Percentiles rank a stretch among this genome's conserved stretches.
These are phyloP conservation scores for Paracanthobrama guichenoti DNA, from an alignment of 2,113 vertebrate genomes.

Conservation along the genomic window DNA sequence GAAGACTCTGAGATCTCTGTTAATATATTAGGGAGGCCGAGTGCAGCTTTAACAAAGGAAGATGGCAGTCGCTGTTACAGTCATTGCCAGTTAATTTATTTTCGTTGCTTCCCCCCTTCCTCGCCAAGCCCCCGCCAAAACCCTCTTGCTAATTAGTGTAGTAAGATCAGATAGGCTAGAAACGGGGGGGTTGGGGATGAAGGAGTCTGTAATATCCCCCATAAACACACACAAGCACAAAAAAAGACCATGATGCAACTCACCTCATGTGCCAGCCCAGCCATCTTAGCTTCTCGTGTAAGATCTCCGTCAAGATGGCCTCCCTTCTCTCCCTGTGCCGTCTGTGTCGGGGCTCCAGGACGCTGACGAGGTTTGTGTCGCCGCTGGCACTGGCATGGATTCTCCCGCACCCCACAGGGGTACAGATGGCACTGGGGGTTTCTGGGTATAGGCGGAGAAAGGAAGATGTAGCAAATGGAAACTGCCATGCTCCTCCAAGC, in stretches of 20 bases:
- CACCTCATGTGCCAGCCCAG: slow-evolving; percentile 77
- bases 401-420: slow-evolving; percentile 62
- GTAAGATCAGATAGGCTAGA: slow-evolving; percentile 68
- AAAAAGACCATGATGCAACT: slow-evolving; percentile 72
- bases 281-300: slow-evolving; percentile 75
- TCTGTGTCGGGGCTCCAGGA: slow-evolving; percentile 64
- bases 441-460: slow-evolving; percentile 57
- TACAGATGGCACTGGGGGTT: slow-evolving; percentile 72
- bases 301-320: slow-evolving; percentile 78
- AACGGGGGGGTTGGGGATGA: slow-evolving; percentile 61
- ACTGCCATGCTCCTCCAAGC: slow-evolving; percentile 18
- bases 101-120: slow-evolving; percentile 67
- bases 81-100: slow-evolving; percentile 79
- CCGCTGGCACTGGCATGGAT: slow-evolving; percentile 66
- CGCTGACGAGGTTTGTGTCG: slow-evolving; percentile 64
- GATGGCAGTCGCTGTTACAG: slow-evolving; percentile 74
- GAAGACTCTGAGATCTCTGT: slow-evolving; percentile 6
- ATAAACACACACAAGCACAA: slow-evolving; percentile 38
- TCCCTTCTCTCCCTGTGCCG: slow-evolving; percentile 54
- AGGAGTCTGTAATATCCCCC: slow-evolving; percentile 60
- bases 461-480: slow-evolving; percentile 23
- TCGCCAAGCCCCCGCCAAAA: slow-evolving; percentile 55
- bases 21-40: slow-evolving; percentile 18
- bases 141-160: slow-evolving; percentile 74
- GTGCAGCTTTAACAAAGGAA: slow-evolving; percentile 66